Conservation (phyloP, 2,113 vertebrate genomes). For the Camelus dromedarius region DNA sequence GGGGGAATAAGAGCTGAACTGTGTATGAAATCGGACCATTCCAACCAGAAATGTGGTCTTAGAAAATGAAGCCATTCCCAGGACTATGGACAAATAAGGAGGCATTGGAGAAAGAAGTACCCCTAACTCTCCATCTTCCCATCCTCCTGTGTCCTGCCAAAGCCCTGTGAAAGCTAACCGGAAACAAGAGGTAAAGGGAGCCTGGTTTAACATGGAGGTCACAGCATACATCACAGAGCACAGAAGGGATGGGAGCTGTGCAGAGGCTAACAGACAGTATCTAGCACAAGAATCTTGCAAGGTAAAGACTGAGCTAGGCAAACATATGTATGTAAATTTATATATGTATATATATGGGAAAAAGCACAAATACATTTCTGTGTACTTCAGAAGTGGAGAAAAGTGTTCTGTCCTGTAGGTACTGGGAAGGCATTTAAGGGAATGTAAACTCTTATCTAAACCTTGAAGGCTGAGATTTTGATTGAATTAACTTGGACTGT, state of each 20-base stretch:
- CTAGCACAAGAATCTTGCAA: neutral
- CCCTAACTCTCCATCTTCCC: neutral
- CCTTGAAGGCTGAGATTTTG: neutral
- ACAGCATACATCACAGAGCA: rapidly evolving
- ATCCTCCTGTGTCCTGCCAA: neutral
- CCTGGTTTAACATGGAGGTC: neutral
- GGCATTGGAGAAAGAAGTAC: neutral
- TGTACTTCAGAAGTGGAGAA: neutral
- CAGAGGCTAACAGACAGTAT: neutral
- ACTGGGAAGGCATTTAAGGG: neutral
- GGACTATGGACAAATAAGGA: neutral
- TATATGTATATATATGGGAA: neutral
- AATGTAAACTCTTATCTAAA: neutral
- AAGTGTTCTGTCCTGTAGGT: neutral
- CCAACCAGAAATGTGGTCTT: neutral
- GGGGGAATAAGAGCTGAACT: neutral
- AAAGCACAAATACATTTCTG: neutral
- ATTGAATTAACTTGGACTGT: neutral
- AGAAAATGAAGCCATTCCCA: neutral
- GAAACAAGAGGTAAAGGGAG: neutral
- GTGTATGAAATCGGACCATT: neutral
- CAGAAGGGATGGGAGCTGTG: neutral
- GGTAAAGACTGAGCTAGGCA: neutral
- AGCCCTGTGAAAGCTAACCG: neutral
- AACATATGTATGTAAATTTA: neutral